Evolutionary conservation across 2,113 vertebrate species (phyloP), one percentile per base, ranked within the genome.

Genomic region (Isurus oxyrinchus): DNA sequence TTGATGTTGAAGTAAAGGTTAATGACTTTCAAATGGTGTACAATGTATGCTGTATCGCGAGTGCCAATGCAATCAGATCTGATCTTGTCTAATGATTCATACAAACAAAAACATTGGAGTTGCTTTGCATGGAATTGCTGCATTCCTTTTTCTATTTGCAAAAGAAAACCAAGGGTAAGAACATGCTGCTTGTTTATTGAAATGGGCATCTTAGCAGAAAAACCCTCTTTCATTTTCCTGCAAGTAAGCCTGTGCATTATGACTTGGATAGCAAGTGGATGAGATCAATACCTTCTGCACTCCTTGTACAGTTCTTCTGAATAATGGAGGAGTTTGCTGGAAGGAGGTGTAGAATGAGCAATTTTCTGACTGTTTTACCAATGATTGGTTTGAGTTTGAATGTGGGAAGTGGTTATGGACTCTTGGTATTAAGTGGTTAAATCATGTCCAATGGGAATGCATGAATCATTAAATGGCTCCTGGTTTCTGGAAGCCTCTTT

Each of bases 161-260:
- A 25, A 67, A 6, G 44, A 31, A 72, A 91, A 59, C 57, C 94
- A 95, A 1, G 21, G 23, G 5, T 6, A 72, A 76, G 31, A 72
- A 31, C 11, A 16, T 91, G 88, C 49, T 35, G 40, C 3, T 53
- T 55, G 40, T 31, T 59, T 95, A 69, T 91, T 67, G 97, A 97
- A 96, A 97, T 97, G 96, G 97, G 97, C 96, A 97, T 97, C 97
- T 97, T 97, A 97, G 72, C 96, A 35, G 95, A 97, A 97, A 98
- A 98, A 97, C 96, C 97, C 96, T 97, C 98, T 96, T 97, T 96
- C 93, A 21, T 97, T 97, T 98, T 97, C 97, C 97, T 98, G 96
- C 96, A 97, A 97, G 97, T 97, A 97, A 97, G 97, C 96, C 96
- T 95, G 97, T 97, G 96, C 98, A 97, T 97, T 97, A 97, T 97